Evolutionary conservation across 2,797 vertebrate genomes (phyloP).

Genomic region (Pipistrellus pygmaeus): DNA sequence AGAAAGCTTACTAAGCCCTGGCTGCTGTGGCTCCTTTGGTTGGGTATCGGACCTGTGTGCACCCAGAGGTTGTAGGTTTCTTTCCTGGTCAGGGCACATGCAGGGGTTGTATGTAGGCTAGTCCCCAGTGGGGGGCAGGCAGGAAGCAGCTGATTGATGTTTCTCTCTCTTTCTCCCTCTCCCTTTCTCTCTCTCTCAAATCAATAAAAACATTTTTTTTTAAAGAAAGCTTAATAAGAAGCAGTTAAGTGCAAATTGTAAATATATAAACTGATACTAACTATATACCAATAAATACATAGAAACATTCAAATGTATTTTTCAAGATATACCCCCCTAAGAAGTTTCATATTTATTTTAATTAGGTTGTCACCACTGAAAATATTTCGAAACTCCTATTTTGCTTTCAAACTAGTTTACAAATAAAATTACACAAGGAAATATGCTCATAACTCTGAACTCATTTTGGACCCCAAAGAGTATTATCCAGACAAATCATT

Average conservation of each 20-base stretch:
- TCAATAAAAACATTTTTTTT: not conserved
- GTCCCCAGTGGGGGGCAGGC: not conserved
- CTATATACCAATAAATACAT: not conserved
- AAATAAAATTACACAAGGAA: constrained; percentile 53
- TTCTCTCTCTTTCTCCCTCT: not conserved
- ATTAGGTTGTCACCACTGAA: constrained; percentile 13
- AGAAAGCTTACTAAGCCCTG: constrained; percentile 15
- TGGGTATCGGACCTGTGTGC: not conserved
- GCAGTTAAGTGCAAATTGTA: not conserved
- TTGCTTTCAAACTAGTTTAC: constrained; percentile 47
- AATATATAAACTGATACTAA: constrained; percentile 44
- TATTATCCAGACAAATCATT: constrained; percentile 62
- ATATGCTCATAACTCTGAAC: constrained; percentile 16
- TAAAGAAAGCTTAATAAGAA: not conserved
- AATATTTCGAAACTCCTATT: constrained; percentile 32
- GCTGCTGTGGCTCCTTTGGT: not conserved
- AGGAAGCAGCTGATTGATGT: not conserved
- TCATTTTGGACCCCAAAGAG: constrained; percentile 28
- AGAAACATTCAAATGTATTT: constrained; percentile 46
- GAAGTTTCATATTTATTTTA: constrained; percentile 39
- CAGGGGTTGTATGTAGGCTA: not conserved
- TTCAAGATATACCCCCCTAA: constrained; percentile 5
- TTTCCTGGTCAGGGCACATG: not conserved
- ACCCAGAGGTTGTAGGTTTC: not conserved
- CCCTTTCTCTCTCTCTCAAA: not conserved